Evolutionary conservation across 2,113 vertebrate species (phyloP), one percentile per base, ranked within the genome.

Genomic region (Hydrochoerus hydrochaeris): DNA sequence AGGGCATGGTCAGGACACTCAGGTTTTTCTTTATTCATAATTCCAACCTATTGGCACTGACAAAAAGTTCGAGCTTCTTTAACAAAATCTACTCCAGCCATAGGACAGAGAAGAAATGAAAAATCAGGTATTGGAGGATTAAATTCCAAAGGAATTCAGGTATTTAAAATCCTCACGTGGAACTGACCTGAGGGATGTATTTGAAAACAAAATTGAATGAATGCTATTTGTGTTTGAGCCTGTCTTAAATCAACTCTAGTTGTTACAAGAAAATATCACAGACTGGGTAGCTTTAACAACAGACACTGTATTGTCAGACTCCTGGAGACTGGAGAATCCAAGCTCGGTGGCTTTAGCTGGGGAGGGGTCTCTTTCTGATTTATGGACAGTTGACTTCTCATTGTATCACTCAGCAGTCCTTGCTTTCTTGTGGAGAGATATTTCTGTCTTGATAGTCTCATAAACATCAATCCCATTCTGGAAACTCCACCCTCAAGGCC

Each of bases 1-100:
- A 85, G 65, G 80, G 20, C 86, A 26, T 46, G 19, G 65, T 63
- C 52, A 20, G 5, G 60, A 67, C 62, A 77, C 80, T 10, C 7
- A 8, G 1, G 46, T 91, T 91, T 85, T 65, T 85, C 52, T 88
- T 60, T 91, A 71, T 95, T 86, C 17, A n/a, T 44, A 41, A 88
- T 84, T 91, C 38, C 81, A 89, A 71, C 30, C n/a, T n/a, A 2
- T 35, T 44, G n/a, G 38, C 65, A 52, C 86, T 63, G n/a, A 12
- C 22, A 52, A 73, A 82, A 85, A 78, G 71, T 89, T n/a, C 58
- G 69, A 58, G 26, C 71, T 71, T 90, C 17, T 78, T 78, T 67
- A 58, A 80, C 77, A 49, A 57, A 78, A 58, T 7, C 52, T 69
- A 3, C 2, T 0, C 13, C 28, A 35, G 58, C 38, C 58, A n/a